Conservation (phyloP, 2,888 invertebrate species). For the Folsomia manolachei region DNA sequence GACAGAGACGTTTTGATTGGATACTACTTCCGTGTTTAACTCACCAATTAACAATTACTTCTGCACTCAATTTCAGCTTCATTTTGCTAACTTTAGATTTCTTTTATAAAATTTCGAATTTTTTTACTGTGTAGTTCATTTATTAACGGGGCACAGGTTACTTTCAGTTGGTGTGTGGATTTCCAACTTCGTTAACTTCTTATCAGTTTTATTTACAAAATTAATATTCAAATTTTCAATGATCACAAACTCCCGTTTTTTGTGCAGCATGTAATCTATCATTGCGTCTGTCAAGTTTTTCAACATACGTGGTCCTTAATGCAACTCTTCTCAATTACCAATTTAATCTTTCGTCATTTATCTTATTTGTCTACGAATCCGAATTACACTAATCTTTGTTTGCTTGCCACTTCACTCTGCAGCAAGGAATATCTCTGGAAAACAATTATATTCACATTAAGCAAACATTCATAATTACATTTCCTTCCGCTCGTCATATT, state of each 20-base stretch:
- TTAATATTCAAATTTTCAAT: slow-evolving; percentile 3
- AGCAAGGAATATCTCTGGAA: not conserved
- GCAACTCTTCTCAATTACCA: too few species aligned
- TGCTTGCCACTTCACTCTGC: too few species aligned
- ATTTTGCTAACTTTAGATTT: too few species aligned
- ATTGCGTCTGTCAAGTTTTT: not conserved
- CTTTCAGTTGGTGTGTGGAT: not conserved
- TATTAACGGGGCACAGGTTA: too few species aligned
- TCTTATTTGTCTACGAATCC: not conserved
- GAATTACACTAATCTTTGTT: not conserved
- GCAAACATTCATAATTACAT: not conserved
- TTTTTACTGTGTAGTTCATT: too few species aligned
- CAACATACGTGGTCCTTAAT: too few species aligned
- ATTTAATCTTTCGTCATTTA: not conserved
- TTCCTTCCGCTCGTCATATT: too few species aligned
- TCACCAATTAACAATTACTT: too few species aligned
- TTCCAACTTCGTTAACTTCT: not conserved
- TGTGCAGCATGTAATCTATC: not conserved
- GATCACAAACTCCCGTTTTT: not conserved
- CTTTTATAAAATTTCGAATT: too few species aligned
- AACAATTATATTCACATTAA: not conserved
- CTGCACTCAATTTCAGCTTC: too few species aligned
- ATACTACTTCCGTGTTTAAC: too few species aligned
- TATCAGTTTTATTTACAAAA: not conserved
- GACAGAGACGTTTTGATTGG: too few species aligned